Evolutionary conservation across 2,888 invertebrate species (phyloP).

Genomic region (Macrostomum cliftonense): DNA sequence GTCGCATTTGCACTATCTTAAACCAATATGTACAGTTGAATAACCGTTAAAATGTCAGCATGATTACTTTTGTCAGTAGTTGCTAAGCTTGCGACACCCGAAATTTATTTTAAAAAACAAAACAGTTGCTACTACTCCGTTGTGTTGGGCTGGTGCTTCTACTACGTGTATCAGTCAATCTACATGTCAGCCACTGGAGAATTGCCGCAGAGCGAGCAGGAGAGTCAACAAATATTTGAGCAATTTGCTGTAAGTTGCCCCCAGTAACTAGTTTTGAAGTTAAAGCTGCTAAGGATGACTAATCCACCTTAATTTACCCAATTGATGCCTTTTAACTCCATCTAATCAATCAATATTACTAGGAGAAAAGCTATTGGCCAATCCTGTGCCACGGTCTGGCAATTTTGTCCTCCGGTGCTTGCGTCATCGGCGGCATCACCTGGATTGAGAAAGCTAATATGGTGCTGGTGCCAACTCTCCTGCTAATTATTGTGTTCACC

Average conservation of each 20-base stretch:
- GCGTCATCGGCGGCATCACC: constrained; percentile 22
- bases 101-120: too few species aligned
- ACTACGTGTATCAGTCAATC: constrained; percentile 21
- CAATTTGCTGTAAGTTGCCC: background rate
- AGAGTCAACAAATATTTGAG: constrained; percentile 18
- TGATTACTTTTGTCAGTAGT: too few species aligned
- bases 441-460: constrained; percentile 28
- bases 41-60: too few species aligned
- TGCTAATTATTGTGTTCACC: constrained; percentile 21
- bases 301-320: too few species aligned
- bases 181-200: constrained; percentile 14
- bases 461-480: constrained; percentile 22
- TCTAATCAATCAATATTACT: background rate
- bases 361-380: constrained; percentile 23
- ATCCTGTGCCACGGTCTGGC: constrained; percentile 21
- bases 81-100: too few species aligned
- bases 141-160: constrained; percentile 30
- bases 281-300: too few species aligned
- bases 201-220: constrained; percentile 18
- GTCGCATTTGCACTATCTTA: too few species aligned
- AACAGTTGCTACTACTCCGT: constrained; percentile 30
- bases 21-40: too few species aligned
- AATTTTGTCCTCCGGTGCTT: constrained; percentile 18
- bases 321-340: background rate
- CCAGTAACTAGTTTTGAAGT: constrained; percentile 1